Conservation (phyloP, 1,140 invertebrate species). For the Trichonephila inaurata region DNA sequence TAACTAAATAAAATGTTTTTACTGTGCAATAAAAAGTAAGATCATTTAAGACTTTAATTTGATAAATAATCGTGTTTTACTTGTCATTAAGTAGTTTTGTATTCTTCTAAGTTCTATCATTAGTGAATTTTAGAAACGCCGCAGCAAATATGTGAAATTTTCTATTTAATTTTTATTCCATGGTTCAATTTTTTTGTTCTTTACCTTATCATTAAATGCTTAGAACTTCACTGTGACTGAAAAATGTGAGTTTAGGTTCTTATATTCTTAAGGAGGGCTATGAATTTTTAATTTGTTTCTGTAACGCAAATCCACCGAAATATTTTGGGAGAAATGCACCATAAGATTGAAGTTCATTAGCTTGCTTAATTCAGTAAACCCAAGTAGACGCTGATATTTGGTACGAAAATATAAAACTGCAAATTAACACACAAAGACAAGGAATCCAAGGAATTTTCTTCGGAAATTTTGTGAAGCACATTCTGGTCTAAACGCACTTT, state of each 20-base stretch:
- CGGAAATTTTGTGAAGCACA: neutral
- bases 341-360: neutral
- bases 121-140: neutral
- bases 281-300: conserved; percentile 12
- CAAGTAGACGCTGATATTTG: neutral
- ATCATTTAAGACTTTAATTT: too few relatives aligned
- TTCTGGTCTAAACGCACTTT: neutral
- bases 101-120: neutral
- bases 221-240: too few relatives aligned
- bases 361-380: neutral
- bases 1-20: too few relatives aligned
- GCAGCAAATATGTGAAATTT: neutral
- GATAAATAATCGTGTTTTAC: too few relatives aligned
- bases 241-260: too few relatives aligned
- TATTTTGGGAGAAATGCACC: neutral
- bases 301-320: neutral
- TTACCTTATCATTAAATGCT: too few relatives aligned
- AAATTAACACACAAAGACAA: neutral
- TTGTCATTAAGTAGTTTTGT: too few relatives aligned
- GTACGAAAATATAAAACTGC: neutral
- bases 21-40: too few relatives aligned
- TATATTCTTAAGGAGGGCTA: neutral
- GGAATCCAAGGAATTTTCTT: neutral
- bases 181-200: neutral
- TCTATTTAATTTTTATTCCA: neutral